Conservation (phyloP, 2,888 invertebrate species). For the Deilephila porcellus region DNA sequence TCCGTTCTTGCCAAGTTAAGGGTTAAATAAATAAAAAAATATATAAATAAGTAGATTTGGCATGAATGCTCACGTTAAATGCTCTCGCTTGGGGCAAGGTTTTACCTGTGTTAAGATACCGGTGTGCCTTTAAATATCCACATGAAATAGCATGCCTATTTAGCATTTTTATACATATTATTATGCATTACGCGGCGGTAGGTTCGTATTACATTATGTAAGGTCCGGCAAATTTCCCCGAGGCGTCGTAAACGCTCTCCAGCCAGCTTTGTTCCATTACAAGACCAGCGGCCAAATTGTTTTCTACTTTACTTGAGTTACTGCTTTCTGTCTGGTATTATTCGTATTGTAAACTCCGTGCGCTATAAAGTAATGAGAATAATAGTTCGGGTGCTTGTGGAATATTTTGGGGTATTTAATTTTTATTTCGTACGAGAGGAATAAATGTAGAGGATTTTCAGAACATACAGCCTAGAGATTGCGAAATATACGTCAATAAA, state of each 20-base stretch:
- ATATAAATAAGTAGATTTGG: too few relatives aligned
- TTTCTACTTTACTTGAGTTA: constrained; percentile 40
- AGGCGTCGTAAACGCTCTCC: constrained; percentile 46
- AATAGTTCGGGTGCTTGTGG: not conserved
- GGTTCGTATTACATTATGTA: constrained; percentile 30
- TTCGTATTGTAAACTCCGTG: not conserved
- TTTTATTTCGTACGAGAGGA: too few relatives aligned
- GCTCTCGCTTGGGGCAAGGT: too few relatives aligned
- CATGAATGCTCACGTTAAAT: too few relatives aligned
- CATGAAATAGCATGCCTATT: not conserved
- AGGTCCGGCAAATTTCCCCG: constrained; percentile 48
- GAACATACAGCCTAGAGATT: too few relatives aligned
- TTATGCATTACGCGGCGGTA: constrained; percentile 12
- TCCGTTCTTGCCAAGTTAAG: too few relatives aligned
- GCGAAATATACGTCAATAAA: too few relatives aligned
- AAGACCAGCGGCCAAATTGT: constrained; percentile 41
- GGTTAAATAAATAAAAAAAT: too few relatives aligned
- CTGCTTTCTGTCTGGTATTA: constrained; percentile 18
- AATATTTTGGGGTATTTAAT: too few relatives aligned
- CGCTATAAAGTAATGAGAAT: not conserved
- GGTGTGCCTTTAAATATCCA: too few relatives aligned
- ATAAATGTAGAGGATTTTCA: too few relatives aligned
- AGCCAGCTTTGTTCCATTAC: constrained; percentile 40
- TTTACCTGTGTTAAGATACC: too few relatives aligned
- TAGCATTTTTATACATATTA: constrained; percentile 10